Conservation (phyloP, 2,888 invertebrate species). For the Erpobdella octoculata region DNA sequence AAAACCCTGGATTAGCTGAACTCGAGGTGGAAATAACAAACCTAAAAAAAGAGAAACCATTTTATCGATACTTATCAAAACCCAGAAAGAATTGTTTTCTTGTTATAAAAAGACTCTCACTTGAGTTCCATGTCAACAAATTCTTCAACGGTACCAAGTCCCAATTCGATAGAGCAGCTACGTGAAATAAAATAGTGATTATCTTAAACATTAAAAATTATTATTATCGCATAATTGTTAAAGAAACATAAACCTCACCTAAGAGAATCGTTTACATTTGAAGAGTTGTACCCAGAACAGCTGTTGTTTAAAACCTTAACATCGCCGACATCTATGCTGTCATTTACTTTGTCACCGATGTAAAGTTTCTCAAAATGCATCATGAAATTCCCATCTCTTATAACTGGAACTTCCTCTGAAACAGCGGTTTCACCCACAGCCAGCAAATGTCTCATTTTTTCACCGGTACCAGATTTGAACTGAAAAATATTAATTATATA, state of each 20-base stretch:
- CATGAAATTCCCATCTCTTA: slow-evolving; percentile 13
- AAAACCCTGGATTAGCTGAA: slow-evolving; percentile 7
- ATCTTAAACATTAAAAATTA: neutral
- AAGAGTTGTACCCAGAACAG: neutral
- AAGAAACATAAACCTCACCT: too few relatives aligned
- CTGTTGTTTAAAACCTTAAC: neutral
- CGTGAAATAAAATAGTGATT: neutral
- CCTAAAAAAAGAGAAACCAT: neutral
- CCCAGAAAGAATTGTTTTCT: neutral
- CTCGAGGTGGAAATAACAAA: neutral
- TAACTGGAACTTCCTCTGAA: neutral
- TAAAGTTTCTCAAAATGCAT: neutral
- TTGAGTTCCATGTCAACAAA: neutral
- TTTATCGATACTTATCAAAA: neutral
- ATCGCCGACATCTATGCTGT: neutral
- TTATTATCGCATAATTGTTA: neutral
- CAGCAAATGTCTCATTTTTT: slow-evolving; percentile 9
- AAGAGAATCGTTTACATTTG: neutral
- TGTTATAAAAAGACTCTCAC: neutral
- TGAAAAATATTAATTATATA: neutral
- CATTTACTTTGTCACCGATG: neutral
- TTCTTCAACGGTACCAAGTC: neutral
- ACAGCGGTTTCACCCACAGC: neutral
- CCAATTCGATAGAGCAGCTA: neutral
- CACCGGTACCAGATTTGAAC: neutral